Evolutionary conservation across 2,113 vertebrate species (phyloP), one percentile per base, ranked within the genome.

Genomic region (Actenoides lindsayi): DNA sequence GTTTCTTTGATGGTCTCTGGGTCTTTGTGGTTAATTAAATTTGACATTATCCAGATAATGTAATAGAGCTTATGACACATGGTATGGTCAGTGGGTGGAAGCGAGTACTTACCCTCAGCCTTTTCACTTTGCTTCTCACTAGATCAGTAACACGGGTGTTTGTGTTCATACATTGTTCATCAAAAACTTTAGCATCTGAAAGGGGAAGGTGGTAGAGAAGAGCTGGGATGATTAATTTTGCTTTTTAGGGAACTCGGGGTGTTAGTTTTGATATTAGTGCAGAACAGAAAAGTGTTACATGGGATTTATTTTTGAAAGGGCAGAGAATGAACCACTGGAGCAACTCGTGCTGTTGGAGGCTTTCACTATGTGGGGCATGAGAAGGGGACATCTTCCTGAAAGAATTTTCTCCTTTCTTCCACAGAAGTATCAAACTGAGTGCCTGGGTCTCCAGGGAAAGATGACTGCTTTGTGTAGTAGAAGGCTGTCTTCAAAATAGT

Each of bases 331-430:
- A 62, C 17, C 27, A 14, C 18, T 41, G 70, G 57, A 75, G 7
- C 24, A n/a, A 62, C 11, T 64, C 56, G 25, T 77, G 56, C 64
- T 78, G 51, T 30, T 35, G 25, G 6, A 51, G 39, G 10, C 11
- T 90, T 78, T 59, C 7, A 42, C 6, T 0, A 0, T 12, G 10
- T 8, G 16, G 41, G 41, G 2, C 6, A 13, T 3, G 13, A 48
- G 44, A n/a, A 82, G 9, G 13, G 16, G 17, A n/a, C 14, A 57
- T 35, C n/a, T 20, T 63, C 19, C 37, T 68, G 41, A 79, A 67
- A 62, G 30, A 41, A 81, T 71, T 48, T 30, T 81, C 68, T 48
- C 28, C 12, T 71, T 62, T 57, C 21, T 56, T 71, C 28, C 14
- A 15, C 59, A 42, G 28, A 90, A 79, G 30, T 63, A 67, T 28